Evolutionary conservation across 2,888 invertebrate genomes (phyloP), one percentile per base, ranked within the genome.

Genomic region (Drosophila koepferae): DNA sequence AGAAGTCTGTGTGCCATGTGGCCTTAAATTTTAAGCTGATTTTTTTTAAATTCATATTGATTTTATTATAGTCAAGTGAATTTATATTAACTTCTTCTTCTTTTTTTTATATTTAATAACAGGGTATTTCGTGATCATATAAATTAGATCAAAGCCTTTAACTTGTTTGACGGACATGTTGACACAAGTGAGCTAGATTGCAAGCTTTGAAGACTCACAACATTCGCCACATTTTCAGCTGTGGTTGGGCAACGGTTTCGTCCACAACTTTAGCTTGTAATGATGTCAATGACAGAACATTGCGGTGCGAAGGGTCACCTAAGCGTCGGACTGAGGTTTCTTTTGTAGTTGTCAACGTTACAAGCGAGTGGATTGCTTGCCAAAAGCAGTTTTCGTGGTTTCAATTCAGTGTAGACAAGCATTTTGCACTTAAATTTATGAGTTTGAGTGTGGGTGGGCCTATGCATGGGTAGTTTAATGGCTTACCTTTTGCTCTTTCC

Each of bases 401-500:
- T 62, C 43, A 63, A 63, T 61, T 72, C 54, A 23, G 36, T 34
- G 38, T 40, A 36, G 53, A 44, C 34, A 60, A 62, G 46, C 51
- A 51, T 58, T 62, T 65, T 62, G 46, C 46, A 74, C 48, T 60
- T 54, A 48, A 48, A 62, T 59, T 73, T 73, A 70, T 82, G n/a
- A n/a, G n/a, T 77, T 83, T 66, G 51, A 36, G 36, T 62, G 66
- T 44, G 56, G 34, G 18, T 23, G 28, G 55, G 34, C 9, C 18
- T 14, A 38, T 49, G 59, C 34, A 14, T 54, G 2, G 53, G n/a
- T 28, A 40, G 18, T 5, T 23, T 31, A 18, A 12, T 51, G 3
- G 48, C 94, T 94, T 94, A 95, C 95, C 94, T 94, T 94, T 91
- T 94, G 93, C 93, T 96, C 97, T 91, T 97, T 98, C 98, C 98